These are phyloP conservation scores for Paratrypauchen microcephalus DNA, from an alignment of 2,797 vertebrate genomes.

Conservation along the genomic window DNA sequence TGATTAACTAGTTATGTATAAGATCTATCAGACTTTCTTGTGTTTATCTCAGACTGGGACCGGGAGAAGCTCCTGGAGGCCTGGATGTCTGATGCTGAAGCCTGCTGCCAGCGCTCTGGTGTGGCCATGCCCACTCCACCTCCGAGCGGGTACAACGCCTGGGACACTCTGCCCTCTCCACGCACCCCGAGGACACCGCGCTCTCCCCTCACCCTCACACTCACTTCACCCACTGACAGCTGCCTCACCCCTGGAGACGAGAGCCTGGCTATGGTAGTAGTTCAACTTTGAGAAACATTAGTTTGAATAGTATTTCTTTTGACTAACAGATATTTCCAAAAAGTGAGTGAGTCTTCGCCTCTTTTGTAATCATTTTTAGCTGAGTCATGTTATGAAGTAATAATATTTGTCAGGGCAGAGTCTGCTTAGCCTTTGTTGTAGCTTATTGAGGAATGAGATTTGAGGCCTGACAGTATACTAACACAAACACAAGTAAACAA, in stretches of 20 bases:
- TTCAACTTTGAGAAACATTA: not conserved
- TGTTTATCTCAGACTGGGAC: slow-evolving; percentile 88
- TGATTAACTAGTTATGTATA: too few relatives aligned
- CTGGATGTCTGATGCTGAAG: slow-evolving; percentile 96
- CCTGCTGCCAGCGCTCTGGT: slow-evolving; percentile 97
- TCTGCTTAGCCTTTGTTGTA: not conserved
- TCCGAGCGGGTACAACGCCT: slow-evolving; percentile 94
- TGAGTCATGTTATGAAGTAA: slow-evolving; percentile 5
- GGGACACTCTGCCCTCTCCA: slow-evolving; percentile 96
- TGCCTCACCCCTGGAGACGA: slow-evolving; percentile 92
- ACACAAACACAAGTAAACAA: not conserved
- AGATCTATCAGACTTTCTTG: not conserved
- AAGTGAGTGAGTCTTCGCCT: not conserved
- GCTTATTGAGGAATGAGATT: not conserved
- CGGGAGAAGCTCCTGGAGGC: slow-evolving; percentile 97
- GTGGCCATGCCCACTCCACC: slow-evolving; percentile 97
- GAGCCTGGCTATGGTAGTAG: slow-evolving; percentile 81
- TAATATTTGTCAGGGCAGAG: slow-evolving; percentile 6
- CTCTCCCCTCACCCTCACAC: slow-evolving; percentile 82
- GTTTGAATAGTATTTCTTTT: not conserved
- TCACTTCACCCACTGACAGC: slow-evolving; percentile 95
- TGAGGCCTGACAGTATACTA: not conserved
- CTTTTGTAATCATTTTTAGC: slow-evolving; percentile 15
- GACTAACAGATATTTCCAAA: not conserved
- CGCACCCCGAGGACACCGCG: slow-evolving; percentile 93